Evolutionary conservation across 2,113 vertebrate species (phyloP), one percentile per base, ranked within the genome.

Genomic region (Ailuropoda melanoleuca): DNA sequence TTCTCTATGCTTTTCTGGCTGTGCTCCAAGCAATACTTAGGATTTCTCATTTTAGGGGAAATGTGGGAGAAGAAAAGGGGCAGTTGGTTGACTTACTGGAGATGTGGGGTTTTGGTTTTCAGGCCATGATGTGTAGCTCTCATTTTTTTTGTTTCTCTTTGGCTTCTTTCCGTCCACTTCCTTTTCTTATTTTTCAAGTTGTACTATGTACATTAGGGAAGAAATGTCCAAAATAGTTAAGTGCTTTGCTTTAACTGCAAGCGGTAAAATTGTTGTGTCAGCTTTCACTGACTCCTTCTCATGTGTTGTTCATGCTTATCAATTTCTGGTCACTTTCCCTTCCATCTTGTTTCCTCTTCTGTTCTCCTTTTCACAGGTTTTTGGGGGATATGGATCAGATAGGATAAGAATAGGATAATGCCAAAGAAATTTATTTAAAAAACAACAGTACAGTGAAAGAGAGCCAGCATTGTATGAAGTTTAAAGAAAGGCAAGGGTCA

Each of bases 181-280:
- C 34, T 86, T 90, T 68, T 85, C 46, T 93, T 37, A 66, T 48
- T 95, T 90, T 90, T 92, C 48, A 95, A 89, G 84, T 89, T 68
- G 56, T 68, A 66, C 81, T 64, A 0, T 85, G 8, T 50, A 81
- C 62, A 37, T 87, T 43, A 17, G 15, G 53, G 48, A 90, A 95
- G 39, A 98, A 66, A 83, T 88, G 88, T 39, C 39, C n/a, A 37
- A 23, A 94, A 55, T 26, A 91, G 56, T 53, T 68, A 83, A 66
- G 60, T 50, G 53, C 29, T 97, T 68, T 39, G 4, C 31, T 90
- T 75, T 94, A 82, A 72, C 46, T 56, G 4, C 60, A 31, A 39
- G 58, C 75, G 37, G 72, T 90, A 53, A 75, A 88, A 95, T 66
- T 12, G 6, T 58, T 26, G 4, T 18, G 0, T 46, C 2, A 11